Conservation (phyloP, 2,888 invertebrate species). For the Pachydiplax longipennis region DNA sequence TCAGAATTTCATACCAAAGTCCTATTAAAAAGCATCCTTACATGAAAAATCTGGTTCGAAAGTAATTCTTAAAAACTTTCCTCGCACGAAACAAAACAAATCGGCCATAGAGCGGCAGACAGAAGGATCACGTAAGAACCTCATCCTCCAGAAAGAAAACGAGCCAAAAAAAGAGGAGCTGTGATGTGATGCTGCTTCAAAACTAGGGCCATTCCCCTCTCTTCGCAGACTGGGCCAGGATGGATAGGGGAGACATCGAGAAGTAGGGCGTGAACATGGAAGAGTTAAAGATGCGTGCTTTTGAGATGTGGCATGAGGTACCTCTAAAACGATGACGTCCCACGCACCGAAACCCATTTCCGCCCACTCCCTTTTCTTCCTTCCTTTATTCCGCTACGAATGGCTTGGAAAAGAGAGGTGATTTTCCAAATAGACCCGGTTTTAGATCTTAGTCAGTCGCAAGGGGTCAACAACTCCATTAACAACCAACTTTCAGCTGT, state of each 20-base stretch:
- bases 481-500: too few species aligned
- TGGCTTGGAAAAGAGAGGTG: too few species aligned
- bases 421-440: too few species aligned
- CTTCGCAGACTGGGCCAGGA: background rate
- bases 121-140: too few species aligned
- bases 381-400: background rate
- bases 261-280: background rate
- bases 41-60: too few species aligned
- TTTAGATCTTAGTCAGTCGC: too few species aligned
- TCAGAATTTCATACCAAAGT: too few species aligned
- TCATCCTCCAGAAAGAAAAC: background rate
- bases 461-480: too few species aligned
- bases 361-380: background rate
- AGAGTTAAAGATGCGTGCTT: background rate
- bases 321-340: background rate
- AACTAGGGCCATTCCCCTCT: background rate
- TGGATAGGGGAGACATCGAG: background rate
- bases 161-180: background rate
- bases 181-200: background rate
- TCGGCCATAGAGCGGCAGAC: too few species aligned
- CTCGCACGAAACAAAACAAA: too few species aligned
- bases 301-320: background rate
- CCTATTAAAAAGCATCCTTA: too few species aligned
- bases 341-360: conserved; percentile 3
- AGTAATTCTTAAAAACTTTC: too few species aligned